phyloP scores from a whole-genome alignment of 2,888 invertebrate genomes.

The Resseliella maxima region DNA sequence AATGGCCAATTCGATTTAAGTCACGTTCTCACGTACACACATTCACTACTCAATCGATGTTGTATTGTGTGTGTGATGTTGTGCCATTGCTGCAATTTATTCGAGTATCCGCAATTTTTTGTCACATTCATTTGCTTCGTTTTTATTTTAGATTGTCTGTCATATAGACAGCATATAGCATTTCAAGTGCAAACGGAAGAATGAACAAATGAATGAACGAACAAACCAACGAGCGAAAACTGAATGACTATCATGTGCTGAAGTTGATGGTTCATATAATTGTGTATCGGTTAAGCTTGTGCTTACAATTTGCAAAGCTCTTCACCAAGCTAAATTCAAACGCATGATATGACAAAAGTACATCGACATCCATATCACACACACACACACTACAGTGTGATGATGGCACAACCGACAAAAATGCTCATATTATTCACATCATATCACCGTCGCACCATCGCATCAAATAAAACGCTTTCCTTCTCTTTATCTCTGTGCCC shows the following conservation, averaged over 20 bases:
- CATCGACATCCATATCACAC: not conserved
- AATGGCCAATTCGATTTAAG: slow-evolving; percentile 51
- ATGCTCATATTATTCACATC: slow-evolving; percentile 38
- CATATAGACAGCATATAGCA: not conserved
- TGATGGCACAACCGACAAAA: not conserved
- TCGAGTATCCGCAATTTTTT: slow-evolving; percentile 25
- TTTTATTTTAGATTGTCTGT: not conserved
- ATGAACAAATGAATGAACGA: too few species aligned
- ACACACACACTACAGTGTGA: not conserved
- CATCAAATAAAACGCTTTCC: slow-evolving; percentile 14
- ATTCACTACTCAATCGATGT: not conserved
- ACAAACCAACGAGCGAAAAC: not conserved
- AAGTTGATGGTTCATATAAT: slow-evolving; percentile 44
- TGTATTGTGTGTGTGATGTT: too few species aligned
- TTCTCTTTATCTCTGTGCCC: not conserved
- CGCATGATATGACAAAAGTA: slow-evolving; percentile 23
- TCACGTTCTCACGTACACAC: slow-evolving; percentile 51
- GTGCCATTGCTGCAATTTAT: slow-evolving; percentile 42
- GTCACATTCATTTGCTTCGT: not conserved
- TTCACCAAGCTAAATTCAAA: not conserved
- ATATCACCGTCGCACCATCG: slow-evolving; percentile 32
- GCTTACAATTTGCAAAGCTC: slow-evolving; percentile 53
- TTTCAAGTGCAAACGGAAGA: not conserved
- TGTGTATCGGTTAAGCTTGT: slow-evolving; percentile 37
- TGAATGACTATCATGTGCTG: slow-evolving; percentile 30